A percentile compares a stretch with the other conserved stretches of the same genome.
phyloP scores from a whole-genome alignment of 2,797 vertebrate species.

The Centroberyx gerrardi region DNA sequence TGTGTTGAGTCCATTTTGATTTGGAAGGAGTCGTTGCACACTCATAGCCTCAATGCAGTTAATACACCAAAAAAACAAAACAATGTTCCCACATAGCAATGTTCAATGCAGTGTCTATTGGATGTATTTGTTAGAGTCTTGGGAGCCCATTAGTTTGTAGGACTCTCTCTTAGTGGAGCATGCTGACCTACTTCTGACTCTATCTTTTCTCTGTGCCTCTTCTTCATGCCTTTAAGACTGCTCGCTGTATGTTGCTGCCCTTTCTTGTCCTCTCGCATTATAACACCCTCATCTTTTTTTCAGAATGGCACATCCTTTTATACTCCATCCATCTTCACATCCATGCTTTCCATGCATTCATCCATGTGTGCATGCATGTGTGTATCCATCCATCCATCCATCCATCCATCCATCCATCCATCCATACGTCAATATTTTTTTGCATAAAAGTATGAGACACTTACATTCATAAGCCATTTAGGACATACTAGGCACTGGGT shows the following conservation, averaged over 20 bases:
- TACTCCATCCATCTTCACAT: conserved; percentile 3
- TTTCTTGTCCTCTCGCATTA: conserved; percentile 35
- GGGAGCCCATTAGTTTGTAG: conserved; percentile 40
- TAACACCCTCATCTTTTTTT: conserved; percentile 17
- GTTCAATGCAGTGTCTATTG: neutral
- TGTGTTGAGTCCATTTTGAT: neutral
- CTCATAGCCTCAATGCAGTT: neutral
- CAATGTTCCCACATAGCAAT: conserved; percentile 5
- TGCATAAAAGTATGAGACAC: neutral
- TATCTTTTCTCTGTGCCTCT: conserved; percentile 18
- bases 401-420: neutral
- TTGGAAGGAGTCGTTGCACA: conserved; percentile 10
- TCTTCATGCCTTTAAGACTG: conserved; percentile 9
- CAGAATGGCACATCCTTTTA: conserved; percentile 9
- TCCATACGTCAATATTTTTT: conserved; percentile 23
- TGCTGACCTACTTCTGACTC: conserved; percentile 64
- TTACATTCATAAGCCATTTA: conserved; percentile 8
- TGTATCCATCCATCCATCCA: no score
- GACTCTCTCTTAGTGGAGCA: conserved; percentile 43
- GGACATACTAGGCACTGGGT: neutral
- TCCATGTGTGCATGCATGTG: no score
- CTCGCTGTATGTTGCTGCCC: conserved; percentile 3
- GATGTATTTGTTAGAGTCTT: conserved; percentile 38
- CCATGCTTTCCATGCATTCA: neutral
- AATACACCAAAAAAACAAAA: conserved; percentile 10